Evolutionary conservation across 1,140 invertebrate species (phyloP).

Genomic region (Contarinia nasturtii): DNA sequence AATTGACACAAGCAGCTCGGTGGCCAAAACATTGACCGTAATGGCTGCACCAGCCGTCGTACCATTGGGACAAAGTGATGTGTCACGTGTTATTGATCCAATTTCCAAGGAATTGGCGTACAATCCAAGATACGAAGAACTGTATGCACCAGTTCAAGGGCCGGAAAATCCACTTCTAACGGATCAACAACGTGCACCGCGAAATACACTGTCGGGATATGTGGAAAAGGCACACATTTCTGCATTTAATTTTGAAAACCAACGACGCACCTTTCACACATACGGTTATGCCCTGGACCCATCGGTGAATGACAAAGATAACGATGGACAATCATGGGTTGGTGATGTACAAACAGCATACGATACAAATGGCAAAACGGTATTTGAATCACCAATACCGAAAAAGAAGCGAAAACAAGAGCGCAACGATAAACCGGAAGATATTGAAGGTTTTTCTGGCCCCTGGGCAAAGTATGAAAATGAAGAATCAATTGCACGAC

Average conservation of each 20-base stretch:
- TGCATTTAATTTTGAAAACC: slow-evolving; percentile 97
- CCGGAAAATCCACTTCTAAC: slow-evolving; percentile 85
- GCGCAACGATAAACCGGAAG: slow-evolving; percentile 76
- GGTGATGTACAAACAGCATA: slow-evolving; percentile 39
- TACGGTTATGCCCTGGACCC: slow-evolving; percentile 95
- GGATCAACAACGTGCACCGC: slow-evolving; percentile 63
- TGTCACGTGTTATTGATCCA: slow-evolving; percentile 43
- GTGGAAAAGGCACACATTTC: slow-evolving; percentile 90
- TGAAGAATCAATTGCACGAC: slow-evolving; percentile 73
- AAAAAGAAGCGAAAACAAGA: slow-evolving; percentile 78
- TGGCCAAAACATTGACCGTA: slow-evolving; percentile 38
- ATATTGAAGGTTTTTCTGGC: slow-evolving; percentile 89
- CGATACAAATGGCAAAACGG: slow-evolving; percentile 54
- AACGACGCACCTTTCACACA: slow-evolving; percentile 83
- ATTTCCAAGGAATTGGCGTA: slow-evolving; percentile 60
- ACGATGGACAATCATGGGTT: slow-evolving; percentile 43
- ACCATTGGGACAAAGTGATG: slow-evolving; percentile 38
- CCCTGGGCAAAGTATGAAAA: slow-evolving; percentile 93
- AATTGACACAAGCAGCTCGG: slow-evolving; percentile 19
- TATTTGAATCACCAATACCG: slow-evolving; percentile 66
- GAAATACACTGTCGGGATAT: slow-evolving; percentile 88
- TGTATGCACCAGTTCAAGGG: slow-evolving; percentile 81
- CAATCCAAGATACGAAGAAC: slow-evolving; percentile 91
- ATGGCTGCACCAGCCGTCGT: slow-evolving; percentile 63
- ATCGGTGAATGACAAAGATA: slow-evolving; percentile 47